Percentiles rank a stretch among this genome's conserved stretches.
phyloP scores from a whole-genome alignment of 2,113 vertebrate genomes.

The Drymodes brunneopygia region DNA sequence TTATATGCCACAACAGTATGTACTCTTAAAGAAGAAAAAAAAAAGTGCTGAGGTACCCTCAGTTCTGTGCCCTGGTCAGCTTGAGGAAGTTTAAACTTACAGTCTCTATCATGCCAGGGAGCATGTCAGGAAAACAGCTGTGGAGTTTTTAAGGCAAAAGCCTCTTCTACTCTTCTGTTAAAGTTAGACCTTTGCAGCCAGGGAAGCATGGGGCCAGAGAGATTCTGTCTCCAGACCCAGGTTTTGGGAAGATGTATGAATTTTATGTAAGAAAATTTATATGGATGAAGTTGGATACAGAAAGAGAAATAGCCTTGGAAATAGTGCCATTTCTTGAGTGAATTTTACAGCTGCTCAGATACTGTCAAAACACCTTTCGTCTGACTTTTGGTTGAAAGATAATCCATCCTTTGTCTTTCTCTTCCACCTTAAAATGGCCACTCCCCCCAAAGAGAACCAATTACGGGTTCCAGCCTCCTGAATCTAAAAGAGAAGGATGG shows the following conservation, averaged over 20 bases:
- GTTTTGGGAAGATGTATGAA: background rate
- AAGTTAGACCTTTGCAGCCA: background rate
- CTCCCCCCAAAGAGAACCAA: background rate
- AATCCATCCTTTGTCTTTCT: background rate
- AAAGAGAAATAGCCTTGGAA: background rate
- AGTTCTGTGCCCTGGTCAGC: background rate
- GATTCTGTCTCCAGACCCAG: background rate
- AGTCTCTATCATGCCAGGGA: background rate
- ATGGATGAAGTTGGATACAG: background rate
- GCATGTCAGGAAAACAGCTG: background rate
- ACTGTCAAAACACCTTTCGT: background rate
- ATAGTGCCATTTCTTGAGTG: background rate
- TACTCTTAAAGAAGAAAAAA: background rate
- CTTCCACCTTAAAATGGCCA: background rate
- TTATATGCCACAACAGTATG: background rate
- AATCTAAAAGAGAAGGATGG: background rate
- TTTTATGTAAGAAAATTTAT: background rate
- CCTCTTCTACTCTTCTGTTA: background rate
- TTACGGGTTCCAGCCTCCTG: accelerated
- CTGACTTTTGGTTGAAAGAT: background rate
- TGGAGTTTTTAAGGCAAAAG: background rate
- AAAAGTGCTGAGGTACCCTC: background rate
- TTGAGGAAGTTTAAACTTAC: background rate
- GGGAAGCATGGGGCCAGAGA: background rate
- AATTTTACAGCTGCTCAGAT: background rate